These are phyloP conservation scores for Riparia riparia DNA, from an alignment of 2,113 vertebrate genomes.

Conservation along the genomic window DNA sequence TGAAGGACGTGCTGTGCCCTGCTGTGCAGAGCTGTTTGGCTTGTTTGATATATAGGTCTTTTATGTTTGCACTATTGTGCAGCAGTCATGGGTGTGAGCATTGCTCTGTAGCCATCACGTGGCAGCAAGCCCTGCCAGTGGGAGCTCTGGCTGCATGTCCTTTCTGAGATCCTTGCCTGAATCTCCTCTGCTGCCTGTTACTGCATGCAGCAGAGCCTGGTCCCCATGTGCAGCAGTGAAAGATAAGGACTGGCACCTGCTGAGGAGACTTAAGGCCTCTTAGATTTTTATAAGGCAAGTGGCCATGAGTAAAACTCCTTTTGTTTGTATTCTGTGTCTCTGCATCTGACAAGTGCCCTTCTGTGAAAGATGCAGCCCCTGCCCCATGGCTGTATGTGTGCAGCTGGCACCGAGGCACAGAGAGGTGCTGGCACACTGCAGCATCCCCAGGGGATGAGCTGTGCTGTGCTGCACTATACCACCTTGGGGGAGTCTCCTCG, in stretches of 20 bases:
- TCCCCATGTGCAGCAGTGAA: accelerated
- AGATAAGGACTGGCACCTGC: background rate
- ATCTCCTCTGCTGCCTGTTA: background rate
- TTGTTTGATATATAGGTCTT: background rate
- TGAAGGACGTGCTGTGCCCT: background rate
- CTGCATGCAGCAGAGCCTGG: background rate
- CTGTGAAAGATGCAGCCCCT: background rate
- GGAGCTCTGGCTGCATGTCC: background rate
- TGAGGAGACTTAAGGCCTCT: background rate
- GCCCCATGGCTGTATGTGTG: accelerated
- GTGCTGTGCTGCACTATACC: background rate
- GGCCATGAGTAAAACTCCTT: background rate
- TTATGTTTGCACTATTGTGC: background rate
- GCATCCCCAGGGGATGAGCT: accelerated
- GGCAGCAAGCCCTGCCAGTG: background rate
- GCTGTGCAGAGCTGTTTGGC: background rate
- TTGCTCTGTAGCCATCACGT: background rate
- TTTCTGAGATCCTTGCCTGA: background rate
- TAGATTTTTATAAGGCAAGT: background rate
- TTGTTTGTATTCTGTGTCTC: background rate
- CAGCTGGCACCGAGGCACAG: background rate
- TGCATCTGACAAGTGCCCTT: background rate
- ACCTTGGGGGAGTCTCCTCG: accelerated
- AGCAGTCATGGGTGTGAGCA: background rate
- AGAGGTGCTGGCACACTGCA: background rate